These are phyloP conservation scores for Adelosebastes latens DNA, from an alignment of 2,797 vertebrate genomes.

Conservation along the genomic window DNA sequence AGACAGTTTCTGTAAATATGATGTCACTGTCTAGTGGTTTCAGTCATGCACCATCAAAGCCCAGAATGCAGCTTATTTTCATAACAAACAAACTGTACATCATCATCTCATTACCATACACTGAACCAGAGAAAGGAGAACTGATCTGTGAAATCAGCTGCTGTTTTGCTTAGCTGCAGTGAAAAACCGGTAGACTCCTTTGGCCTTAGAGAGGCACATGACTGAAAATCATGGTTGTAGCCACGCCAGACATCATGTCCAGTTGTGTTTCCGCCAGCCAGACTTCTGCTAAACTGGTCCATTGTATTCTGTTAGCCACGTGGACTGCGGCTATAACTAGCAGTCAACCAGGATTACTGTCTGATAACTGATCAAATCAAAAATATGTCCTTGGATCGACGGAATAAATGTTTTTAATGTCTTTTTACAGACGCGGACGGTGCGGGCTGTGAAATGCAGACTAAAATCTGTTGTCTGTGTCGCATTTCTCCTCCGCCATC, in stretches of 20 bases:
- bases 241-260: background rate
- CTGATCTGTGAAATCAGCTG: background rate
- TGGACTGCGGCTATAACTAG: constrained; percentile 20
- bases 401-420: background rate
- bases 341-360: rapidly evolving
- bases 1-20: background rate
- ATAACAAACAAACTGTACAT: background rate
- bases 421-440: rapidly evolving
- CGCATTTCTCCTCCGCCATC: constrained; percentile 38
- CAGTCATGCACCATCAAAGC: background rate
- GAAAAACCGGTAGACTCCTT: background rate
- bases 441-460: background rate
- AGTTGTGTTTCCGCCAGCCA: constrained; percentile 9
- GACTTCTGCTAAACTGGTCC: constrained; percentile 4
- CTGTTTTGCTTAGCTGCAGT: background rate
- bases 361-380: background rate
- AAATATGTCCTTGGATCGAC: rapidly evolving
- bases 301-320: constrained; percentile 55
- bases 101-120: background rate
- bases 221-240: constrained; percentile 10
- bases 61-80: background rate
- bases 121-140: background rate
- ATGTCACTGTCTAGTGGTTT: background rate
- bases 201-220: constrained; percentile 6
- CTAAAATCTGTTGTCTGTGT: background rate